Conservation (phyloP, 2,797 vertebrate species). For the Galagoides demidoff region DNA sequence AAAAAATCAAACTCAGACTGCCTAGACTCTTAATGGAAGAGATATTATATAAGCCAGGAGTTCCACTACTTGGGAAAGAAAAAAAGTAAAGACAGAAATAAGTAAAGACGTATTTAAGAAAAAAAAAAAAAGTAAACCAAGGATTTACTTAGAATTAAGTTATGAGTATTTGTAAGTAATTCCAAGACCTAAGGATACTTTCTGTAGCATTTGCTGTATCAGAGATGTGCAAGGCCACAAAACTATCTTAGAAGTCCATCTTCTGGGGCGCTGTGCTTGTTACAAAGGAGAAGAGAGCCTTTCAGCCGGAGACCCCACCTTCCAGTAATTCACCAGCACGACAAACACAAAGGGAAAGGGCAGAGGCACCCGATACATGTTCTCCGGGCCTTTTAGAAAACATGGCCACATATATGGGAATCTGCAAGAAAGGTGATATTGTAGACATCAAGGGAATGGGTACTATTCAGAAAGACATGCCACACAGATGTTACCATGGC, state of each 20-base stretch:
- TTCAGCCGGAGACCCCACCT: no score
- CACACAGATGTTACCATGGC: no score
- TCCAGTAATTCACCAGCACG: no score
- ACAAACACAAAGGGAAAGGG: no score
- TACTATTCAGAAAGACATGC: no score
- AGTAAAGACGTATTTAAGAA: neutral
- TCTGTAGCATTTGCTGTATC: neutral
- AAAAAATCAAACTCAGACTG: neutral
- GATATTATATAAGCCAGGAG: neutral
- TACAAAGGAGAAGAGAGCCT: neutral
- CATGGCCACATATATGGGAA: no score
- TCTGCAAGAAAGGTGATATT: no score
- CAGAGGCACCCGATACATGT: no score
- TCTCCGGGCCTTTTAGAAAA: no score
- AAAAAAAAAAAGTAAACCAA: neutral
- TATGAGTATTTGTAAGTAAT: neutral
- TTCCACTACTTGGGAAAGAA: neutral
- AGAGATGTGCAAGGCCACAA: neutral
- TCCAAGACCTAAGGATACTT: neutral
- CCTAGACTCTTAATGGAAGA: neutral
- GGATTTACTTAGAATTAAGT: neutral
- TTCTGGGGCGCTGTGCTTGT: neutral
- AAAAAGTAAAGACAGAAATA: no score
- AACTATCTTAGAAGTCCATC: neutral
- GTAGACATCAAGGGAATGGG: no score